phyloP scores from a whole-genome alignment of 2,888 invertebrate genomes.

The Calliopum simillimum region DNA sequence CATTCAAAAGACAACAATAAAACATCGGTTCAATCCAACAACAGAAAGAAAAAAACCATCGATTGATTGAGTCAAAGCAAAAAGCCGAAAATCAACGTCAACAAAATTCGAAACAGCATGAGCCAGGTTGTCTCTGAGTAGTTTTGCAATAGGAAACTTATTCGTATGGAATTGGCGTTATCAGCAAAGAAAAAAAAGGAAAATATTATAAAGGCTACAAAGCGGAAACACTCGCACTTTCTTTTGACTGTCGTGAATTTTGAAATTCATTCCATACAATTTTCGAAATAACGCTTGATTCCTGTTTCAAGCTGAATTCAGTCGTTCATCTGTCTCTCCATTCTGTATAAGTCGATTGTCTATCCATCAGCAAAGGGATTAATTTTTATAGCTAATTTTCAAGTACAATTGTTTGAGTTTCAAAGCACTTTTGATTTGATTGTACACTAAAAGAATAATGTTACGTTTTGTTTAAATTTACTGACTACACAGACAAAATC shows the following conservation, averaged over 20 bases:
- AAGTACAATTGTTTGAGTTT: too few relatives aligned
- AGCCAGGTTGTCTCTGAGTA: background rate
- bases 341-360: background rate
- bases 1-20: slow-evolving; percentile 23
- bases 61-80: background rate
- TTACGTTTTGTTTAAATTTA: too few relatives aligned
- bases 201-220: background rate
- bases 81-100: background rate
- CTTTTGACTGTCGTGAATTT: too few relatives aligned
- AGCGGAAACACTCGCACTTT: background rate
- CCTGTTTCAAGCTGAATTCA: background rate
- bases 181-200: background rate
- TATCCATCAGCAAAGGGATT: slow-evolving; percentile 9
- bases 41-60: slow-evolving; percentile 19
- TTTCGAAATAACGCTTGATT: background rate
- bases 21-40: background rate
- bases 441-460: too few relatives aligned
- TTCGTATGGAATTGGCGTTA: slow-evolving; percentile 8
- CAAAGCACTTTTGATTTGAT: too few relatives aligned
- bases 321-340: background rate
- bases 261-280: background rate
- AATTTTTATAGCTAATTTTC: slow-evolving; percentile 14
- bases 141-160: background rate
- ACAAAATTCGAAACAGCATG: background rate
- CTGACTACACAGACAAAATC: background rate